Conservation (phyloP, 1,140 invertebrate genomes). For the Musca vetustissima region DNA sequence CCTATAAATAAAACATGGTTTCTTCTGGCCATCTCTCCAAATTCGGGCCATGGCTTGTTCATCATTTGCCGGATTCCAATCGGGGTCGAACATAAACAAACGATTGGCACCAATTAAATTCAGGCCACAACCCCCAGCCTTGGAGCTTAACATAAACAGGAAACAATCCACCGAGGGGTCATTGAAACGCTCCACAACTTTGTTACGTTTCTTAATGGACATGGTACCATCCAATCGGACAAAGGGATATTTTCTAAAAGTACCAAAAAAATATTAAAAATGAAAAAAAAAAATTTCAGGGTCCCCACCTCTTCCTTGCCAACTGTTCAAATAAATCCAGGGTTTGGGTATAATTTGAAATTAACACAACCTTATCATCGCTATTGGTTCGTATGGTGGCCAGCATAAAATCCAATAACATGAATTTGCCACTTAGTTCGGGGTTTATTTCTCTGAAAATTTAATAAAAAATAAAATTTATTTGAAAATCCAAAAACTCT, state of each 20-base stretch:
- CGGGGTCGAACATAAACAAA: conserved; percentile 98
- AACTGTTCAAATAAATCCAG: conserved; percentile 96
- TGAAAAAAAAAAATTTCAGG: not conserved
- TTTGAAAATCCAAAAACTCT: conserved; percentile 19
- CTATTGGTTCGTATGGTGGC: conserved; percentile 88
- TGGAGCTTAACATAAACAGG: conserved; percentile 98
- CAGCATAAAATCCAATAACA: conserved; percentile 91
- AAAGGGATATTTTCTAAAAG: conserved; percentile 71
- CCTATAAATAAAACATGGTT: conserved; percentile 95
- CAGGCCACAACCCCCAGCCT: conserved; percentile 92
- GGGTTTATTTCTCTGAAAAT: conserved; percentile 66
- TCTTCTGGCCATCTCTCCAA: conserved; percentile 99
- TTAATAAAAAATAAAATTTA: conserved; percentile 24
- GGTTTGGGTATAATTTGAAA: conserved; percentile 99
- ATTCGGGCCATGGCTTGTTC: conserved; percentile 99
- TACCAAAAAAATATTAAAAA: too few relatives aligned
- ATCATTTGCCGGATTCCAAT: conserved; percentile 99
- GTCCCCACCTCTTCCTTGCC: conserved; percentile 63
- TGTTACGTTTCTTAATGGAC: conserved; percentile 97
- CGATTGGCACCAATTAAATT: conserved; percentile 92
- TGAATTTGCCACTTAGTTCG: conserved; percentile 88
- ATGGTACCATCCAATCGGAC: conserved; percentile 96
- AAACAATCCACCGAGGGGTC: conserved; percentile 81
- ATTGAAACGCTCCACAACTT: conserved; percentile 96
- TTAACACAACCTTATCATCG: conserved; percentile 95